Percentiles rank a stretch among this genome's conserved stretches.
These are phyloP conservation scores for Drosophila azteca DNA, from an alignment of 1,140 invertebrate genomes.

Conservation along the genomic window DNA sequence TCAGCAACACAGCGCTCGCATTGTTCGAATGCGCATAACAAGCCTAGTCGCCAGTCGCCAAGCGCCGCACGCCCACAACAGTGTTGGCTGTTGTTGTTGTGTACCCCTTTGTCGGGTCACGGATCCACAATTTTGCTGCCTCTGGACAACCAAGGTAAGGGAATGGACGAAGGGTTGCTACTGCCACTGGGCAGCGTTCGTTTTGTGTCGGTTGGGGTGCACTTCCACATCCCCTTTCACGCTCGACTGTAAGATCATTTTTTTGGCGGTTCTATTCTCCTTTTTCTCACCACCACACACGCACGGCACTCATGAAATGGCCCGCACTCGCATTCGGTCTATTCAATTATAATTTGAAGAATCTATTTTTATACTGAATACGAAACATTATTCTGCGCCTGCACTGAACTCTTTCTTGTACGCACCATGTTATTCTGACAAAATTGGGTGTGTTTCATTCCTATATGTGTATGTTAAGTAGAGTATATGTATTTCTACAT, in stretches of 20 bases:
- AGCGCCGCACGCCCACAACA: constrained; percentile 30
- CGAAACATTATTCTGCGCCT: constrained; percentile 33
- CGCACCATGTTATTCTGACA: not conserved
- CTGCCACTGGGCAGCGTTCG: constrained; percentile 14
- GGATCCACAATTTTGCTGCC: constrained; percentile 14
- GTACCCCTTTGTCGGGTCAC: constrained; percentile 28
- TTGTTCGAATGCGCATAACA: constrained; percentile 34
- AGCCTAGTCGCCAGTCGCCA: constrained; percentile 1
- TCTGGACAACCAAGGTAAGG: constrained; percentile 45
- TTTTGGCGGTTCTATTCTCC: not conserved
- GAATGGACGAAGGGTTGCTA: constrained; percentile 22
- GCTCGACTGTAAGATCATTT: no score
- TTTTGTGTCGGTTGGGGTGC: constrained; percentile 13
- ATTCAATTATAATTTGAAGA: constrained; percentile 64
- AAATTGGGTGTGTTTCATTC: no score
- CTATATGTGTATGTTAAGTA: no score
- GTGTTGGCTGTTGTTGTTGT: constrained; percentile 30
- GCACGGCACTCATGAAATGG: constrained; percentile 6
- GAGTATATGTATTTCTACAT: not conserved
- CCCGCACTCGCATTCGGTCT: constrained; percentile 40
- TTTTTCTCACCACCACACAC: constrained; percentile 16
- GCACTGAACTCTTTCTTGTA: constrained; percentile 43
- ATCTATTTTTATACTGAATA: constrained; percentile 55
- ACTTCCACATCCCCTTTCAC: no score
- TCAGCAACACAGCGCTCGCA: constrained; percentile 61